phyloP scores from a whole-genome alignment of 1,140 invertebrate species.

The Atta cephalotes region DNA sequence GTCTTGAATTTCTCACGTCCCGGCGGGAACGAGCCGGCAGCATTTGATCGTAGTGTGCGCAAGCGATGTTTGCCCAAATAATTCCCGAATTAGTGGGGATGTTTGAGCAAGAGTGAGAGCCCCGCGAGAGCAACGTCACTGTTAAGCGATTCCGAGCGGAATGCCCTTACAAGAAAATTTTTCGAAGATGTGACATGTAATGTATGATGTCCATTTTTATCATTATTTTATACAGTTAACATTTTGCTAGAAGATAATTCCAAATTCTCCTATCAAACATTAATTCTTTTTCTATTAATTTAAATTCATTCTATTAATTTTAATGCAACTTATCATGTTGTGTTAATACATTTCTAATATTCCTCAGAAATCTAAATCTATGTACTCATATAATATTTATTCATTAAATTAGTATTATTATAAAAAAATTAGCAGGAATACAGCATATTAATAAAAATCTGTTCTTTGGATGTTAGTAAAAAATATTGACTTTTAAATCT shows the following conservation, averaged over 20 bases:
- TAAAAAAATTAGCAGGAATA: too few species aligned
- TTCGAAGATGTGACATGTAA: background rate
- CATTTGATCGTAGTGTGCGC: slow-evolving; percentile 52
- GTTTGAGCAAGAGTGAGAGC: slow-evolving; percentile 66
- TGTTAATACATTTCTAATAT: too few species aligned
- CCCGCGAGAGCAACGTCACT: slow-evolving; percentile 26
- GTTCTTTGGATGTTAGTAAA: background rate
- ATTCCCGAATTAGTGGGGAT: slow-evolving; percentile 71
- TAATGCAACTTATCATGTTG: too few species aligned
- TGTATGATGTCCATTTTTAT: background rate
- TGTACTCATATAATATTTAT: too few species aligned
- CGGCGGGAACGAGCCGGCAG: slow-evolving; percentile 55
- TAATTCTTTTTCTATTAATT: background rate
- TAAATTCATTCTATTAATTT: too few species aligned
- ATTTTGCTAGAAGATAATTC: background rate
- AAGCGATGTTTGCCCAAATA: slow-evolving; percentile 72
- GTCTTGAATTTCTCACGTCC: slow-evolving; percentile 68
- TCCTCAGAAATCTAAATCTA: too few species aligned
- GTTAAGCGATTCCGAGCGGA: slow-evolving; percentile 46
- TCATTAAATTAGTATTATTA: too few species aligned
- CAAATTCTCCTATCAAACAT: background rate
- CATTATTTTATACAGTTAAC: background rate
- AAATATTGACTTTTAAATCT: background rate
- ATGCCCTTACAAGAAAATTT: slow-evolving; percentile 22
- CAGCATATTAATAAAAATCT: too few species aligned